A percentile compares a stretch with the other conserved stretches of the same genome.
Evolutionary conservation across 2,888 invertebrate genomes (phyloP).

Genomic region (Teleiodes luculella): DNA sequence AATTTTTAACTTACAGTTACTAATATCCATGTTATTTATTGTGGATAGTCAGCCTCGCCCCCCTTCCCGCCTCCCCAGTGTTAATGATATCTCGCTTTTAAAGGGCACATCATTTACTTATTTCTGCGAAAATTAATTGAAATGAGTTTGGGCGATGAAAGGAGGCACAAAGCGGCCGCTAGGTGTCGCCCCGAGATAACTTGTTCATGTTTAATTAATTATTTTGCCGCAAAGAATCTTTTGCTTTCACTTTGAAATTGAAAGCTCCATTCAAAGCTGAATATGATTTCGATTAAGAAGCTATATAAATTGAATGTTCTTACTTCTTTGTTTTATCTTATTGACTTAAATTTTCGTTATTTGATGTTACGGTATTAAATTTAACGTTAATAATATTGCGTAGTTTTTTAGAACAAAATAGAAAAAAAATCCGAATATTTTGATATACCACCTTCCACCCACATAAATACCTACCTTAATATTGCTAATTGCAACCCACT

Average conservation of each 20-base stretch:
- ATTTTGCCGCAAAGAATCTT: constrained; percentile 70
- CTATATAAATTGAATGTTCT: constrained; percentile 34
- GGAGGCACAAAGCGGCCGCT: constrained; percentile 73
- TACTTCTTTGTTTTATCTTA: background rate
- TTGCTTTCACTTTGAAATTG: constrained; percentile 58
- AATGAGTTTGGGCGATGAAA: constrained; percentile 78
- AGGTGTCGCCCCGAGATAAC: constrained; percentile 76
- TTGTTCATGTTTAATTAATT: constrained; percentile 75
- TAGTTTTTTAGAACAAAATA: too few relatives aligned
- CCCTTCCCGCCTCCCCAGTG: constrained; percentile 38
- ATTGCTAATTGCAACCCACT: too few relatives aligned
- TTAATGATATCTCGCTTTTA: constrained; percentile 77
- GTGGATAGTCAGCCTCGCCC: constrained; percentile 5
- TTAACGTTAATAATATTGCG: too few relatives aligned
- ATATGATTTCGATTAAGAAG: constrained; percentile 58
- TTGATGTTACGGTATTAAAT: background rate
- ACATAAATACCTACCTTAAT: too few relatives aligned
- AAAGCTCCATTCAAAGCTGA: constrained; percentile 44
- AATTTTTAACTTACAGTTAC: too few relatives aligned
- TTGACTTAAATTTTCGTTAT: background rate
- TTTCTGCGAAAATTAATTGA: constrained; percentile 77
- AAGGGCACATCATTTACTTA: constrained; percentile 77
- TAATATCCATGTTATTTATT: background rate
- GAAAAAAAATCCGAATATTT: background rate
- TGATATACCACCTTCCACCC: too few relatives aligned